A percentile compares a stretch with the other conserved stretches of the same genome.
Evolutionary conservation across 2,888 invertebrate species (phyloP).

Genomic region (Amphipoea oculea): DNA sequence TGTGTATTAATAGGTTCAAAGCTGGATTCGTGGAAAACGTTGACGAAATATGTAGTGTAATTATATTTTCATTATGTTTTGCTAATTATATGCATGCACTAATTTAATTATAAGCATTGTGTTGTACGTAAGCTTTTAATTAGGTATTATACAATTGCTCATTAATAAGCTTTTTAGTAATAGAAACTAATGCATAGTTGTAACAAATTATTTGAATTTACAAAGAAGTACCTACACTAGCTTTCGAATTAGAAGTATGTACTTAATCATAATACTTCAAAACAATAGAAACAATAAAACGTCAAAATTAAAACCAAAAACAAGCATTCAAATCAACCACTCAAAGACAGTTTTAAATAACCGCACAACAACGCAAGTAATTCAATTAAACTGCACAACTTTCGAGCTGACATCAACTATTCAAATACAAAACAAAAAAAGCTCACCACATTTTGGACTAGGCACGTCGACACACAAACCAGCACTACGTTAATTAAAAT

Average conservation of each 20-base stretch:
- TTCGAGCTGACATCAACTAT: background rate
- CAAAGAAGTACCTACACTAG: background rate
- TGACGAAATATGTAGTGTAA: background rate
- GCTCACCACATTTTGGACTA: conserved; percentile 52
- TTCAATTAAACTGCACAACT: conserved; percentile 27
- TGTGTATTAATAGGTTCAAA: conserved; percentile 11
- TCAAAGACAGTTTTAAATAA: background rate
- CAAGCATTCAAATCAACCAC: conserved; percentile 5
- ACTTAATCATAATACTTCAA: background rate
- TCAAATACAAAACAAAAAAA: conserved; percentile 12
- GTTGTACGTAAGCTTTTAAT: background rate
- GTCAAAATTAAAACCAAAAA: background rate
- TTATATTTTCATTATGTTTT: background rate
- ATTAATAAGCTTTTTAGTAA: background rate
- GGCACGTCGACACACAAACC: conserved; percentile 26
- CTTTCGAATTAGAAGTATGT: background rate
- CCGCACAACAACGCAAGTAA: background rate
- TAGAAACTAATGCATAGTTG: background rate
- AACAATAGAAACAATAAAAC: background rate
- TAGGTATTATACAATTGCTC: background rate
- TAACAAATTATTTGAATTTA: background rate
- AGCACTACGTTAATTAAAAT: conserved; percentile 39
- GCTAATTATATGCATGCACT: background rate
- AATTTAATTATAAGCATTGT: background rate
- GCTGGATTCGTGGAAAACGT: background rate